Evolutionary conservation across 2,113 vertebrate genomes (phyloP).

Genomic region (Cynocephalus volans): DNA sequence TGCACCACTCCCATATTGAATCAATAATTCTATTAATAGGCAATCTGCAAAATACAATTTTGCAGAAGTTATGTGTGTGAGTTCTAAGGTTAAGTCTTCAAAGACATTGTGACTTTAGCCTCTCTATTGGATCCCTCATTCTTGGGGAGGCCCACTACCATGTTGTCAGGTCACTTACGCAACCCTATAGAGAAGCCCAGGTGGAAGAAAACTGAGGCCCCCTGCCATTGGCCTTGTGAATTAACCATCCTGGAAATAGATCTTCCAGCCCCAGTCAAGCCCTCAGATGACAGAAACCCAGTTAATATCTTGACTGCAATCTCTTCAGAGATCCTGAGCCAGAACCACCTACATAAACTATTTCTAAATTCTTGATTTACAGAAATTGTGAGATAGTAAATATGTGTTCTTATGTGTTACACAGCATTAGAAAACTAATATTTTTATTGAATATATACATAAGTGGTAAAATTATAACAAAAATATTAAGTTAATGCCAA

Average conservation of each 20-base stretch:
- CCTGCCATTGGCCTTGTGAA: neutral
- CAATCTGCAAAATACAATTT: neutral
- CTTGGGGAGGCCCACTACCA: neutral
- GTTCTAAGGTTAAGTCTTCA: neutral
- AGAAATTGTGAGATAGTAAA: neutral
- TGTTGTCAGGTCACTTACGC: neutral
- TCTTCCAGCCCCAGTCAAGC: neutral
- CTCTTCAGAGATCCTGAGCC: neutral
- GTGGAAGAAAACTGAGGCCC: neutral
- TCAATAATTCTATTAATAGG: neutral
- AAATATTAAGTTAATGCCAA: constrained; percentile 22
- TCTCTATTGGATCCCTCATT: neutral
- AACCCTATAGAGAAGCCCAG: neutral
- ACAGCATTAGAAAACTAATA: neutral
- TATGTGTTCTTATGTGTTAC: neutral
- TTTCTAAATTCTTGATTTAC: neutral
- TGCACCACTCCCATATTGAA: neutral
- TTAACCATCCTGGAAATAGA: neutral
- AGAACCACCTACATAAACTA: neutral
- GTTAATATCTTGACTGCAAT: neutral
- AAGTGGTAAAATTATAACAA: neutral
- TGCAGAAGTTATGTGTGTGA: neutral
- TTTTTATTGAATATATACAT: neutral
- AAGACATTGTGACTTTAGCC: neutral
- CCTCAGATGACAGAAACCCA: neutral